These are phyloP conservation scores for Arrhopalites spinosus DNA, from an alignment of 2,888 invertebrate species.

Conservation along the genomic window DNA sequence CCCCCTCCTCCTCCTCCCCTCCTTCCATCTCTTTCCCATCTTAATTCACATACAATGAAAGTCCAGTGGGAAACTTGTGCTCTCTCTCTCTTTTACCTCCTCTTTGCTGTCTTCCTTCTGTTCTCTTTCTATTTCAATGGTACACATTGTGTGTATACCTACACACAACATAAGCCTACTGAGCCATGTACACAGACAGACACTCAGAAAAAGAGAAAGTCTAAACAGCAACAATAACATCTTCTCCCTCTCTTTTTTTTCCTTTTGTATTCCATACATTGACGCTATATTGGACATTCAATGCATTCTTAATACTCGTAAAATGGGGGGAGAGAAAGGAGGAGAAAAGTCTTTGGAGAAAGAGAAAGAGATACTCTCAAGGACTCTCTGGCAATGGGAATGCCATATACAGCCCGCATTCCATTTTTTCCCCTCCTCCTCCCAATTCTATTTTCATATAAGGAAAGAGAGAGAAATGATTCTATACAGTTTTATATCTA, in stretches of 20 bases:
- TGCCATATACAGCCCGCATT: background rate
- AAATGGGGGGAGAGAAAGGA: conserved; percentile 1
- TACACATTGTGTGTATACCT: background rate
- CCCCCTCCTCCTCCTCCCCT: background rate
- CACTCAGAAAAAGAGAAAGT: background rate
- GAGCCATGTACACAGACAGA: background rate
- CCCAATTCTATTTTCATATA: background rate
- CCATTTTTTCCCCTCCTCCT: background rate
- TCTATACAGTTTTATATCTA: background rate
- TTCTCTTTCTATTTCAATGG: background rate
- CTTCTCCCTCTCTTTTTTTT: background rate
- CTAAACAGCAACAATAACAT: conserved; percentile 18
- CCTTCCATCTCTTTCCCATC: background rate
- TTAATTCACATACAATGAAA: conserved; percentile 26
- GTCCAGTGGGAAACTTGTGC: conserved; percentile 22
- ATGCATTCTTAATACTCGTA: conserved; percentile 25
- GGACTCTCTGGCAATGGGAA: background rate
- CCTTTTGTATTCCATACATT: background rate
- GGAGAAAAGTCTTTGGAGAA: conserved; percentile 10
- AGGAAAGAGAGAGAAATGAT: background rate
- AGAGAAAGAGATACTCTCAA: conserved; percentile 1
- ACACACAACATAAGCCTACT: background rate
- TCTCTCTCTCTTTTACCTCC: background rate
- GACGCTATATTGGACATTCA: background rate
- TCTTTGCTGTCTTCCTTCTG: background rate